A percentile compares a stretch with the other conserved stretches of the same genome.
Conservation (phyloP, 2,797 vertebrate species). For the Rhabdophis nuchalis region DNA sequence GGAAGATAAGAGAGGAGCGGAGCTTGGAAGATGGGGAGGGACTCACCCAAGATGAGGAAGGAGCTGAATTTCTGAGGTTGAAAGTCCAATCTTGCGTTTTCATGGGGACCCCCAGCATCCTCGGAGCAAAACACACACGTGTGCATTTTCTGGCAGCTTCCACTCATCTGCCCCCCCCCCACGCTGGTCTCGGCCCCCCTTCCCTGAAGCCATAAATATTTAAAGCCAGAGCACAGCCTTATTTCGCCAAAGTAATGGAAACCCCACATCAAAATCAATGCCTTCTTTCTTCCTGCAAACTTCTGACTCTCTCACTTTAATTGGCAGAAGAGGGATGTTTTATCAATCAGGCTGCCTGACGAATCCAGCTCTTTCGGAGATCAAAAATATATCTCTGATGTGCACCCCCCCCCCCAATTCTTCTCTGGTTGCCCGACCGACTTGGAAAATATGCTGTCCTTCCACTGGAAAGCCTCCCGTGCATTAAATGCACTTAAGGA, state of each 20-base stretch:
- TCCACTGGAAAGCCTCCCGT: constrained; percentile 39
- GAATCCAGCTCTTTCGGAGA: constrained; percentile 51
- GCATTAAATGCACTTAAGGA: constrained; percentile 38
- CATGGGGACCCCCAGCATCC: not conserved
- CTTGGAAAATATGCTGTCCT: constrained; percentile 60
- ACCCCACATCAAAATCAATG: constrained; percentile 4
- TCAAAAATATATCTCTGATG: constrained; percentile 55
- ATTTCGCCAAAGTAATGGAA: constrained; percentile 15
- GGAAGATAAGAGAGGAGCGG: not conserved
- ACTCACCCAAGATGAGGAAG: not conserved
- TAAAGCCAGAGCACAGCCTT: not conserved
- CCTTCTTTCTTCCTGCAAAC: constrained; percentile 13
- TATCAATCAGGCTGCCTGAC: constrained; percentile 55
- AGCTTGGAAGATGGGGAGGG: not conserved
- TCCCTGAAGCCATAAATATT: constrained; percentile 5
- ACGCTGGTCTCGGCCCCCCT: not conserved
- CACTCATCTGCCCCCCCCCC: not conserved
- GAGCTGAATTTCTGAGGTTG: not conserved
- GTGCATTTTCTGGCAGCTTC: not conserved
- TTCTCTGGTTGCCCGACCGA: constrained; percentile 21
- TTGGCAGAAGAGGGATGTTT: constrained; percentile 38
- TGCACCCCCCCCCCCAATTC: too few species aligned
- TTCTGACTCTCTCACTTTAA: constrained; percentile 29
- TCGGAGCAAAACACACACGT: not conserved
- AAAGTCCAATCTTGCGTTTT: not conserved